Percentiles rank a stretch among this genome's conserved stretches.
phyloP scores from a whole-genome alignment of 2,113 vertebrate species.

The Pygoscelis adeliae region DNA sequence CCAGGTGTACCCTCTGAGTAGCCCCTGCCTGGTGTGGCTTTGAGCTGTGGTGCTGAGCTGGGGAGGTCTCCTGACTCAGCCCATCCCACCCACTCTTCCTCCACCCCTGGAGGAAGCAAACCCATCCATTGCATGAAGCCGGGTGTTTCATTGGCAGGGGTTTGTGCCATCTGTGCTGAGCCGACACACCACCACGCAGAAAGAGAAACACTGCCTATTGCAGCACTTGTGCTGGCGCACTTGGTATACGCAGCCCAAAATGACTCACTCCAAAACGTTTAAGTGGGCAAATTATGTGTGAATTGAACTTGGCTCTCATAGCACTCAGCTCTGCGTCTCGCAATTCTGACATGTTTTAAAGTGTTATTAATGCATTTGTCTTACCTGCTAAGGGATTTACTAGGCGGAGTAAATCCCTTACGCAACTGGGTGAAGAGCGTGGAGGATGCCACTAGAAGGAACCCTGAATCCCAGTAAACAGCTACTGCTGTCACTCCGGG shows the following conservation, averaged over 20 bases:
- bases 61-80: neutral
- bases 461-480: neutral
- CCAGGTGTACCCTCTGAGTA: neutral
- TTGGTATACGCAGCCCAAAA: neutral
- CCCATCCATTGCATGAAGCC: accelerated
- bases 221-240: accelerated
- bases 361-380: neutral
- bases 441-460: neutral
- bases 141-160: neutral
- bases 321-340: neutral
- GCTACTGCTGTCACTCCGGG: neutral
- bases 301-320: neutral
- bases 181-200: accelerated
- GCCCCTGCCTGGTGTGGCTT: neutral
- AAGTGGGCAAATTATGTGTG: neutral
- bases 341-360: neutral
- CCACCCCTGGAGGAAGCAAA: neutral
- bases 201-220: neutral
- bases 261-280: neutral
- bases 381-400: neutral
- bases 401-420: neutral
- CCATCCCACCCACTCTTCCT: neutral
- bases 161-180: neutral
- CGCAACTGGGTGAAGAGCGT: neutral
- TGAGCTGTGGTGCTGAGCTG: neutral